A percentile compares a stretch with the other conserved stretches of the same genome.
phyloP scores from a whole-genome alignment of 2,113 vertebrate species.

The Cervus canadensis region DNA sequence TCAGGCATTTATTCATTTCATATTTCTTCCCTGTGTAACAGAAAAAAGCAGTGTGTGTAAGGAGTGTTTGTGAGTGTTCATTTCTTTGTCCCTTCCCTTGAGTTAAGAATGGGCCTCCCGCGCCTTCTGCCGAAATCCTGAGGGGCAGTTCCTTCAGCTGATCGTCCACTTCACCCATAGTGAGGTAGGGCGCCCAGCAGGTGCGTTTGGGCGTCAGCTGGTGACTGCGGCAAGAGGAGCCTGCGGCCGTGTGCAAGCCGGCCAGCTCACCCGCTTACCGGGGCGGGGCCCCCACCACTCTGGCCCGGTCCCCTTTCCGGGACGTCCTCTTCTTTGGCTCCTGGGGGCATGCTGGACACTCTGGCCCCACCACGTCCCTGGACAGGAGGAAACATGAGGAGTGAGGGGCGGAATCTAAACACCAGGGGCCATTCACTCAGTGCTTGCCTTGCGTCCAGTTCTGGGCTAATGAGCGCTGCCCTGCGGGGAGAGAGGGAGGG shows the following conservation, averaged over 20 bases:
- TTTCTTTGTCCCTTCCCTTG: not conserved
- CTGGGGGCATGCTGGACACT: not conserved
- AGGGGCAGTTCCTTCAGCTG: not conserved
- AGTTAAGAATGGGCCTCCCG: not conserved
- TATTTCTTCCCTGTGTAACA: too few relatives aligned
- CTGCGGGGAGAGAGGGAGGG: not conserved
- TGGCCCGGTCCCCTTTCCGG: not conserved
- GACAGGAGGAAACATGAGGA: not conserved
- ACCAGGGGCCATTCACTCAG: fast-evolving
- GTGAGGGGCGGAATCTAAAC: not conserved
- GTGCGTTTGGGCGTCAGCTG: not conserved
- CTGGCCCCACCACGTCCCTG: not conserved
- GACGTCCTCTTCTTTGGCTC: not conserved
- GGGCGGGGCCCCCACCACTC: not conserved
- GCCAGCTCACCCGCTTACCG: not conserved
- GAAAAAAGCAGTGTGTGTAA: not conserved
- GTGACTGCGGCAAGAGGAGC: not conserved
- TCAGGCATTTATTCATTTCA: not conserved
- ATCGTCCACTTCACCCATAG: not conserved
- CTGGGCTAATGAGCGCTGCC: not conserved
- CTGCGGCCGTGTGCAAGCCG: not conserved
- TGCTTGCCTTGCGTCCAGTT: not conserved
- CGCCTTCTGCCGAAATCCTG: not conserved
- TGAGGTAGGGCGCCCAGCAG: not conserved
- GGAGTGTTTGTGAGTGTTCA: not conserved